Percentiles rank a stretch among this genome's conserved stretches.
Evolutionary conservation across 2,888 invertebrate genomes (phyloP).

Genomic region (Epirrita christyi): DNA sequence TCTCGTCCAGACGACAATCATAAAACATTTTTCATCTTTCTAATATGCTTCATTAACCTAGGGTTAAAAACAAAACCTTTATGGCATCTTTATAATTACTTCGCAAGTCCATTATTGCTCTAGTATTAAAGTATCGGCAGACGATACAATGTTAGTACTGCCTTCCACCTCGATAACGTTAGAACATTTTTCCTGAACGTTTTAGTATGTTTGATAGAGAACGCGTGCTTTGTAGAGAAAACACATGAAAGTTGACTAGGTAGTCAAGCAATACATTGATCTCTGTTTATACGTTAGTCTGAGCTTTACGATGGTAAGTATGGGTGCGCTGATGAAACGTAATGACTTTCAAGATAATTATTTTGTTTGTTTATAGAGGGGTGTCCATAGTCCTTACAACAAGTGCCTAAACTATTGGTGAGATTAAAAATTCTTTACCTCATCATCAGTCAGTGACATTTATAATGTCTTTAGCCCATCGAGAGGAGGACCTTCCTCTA

Average conservation of each 20-base stretch:
- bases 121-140: conserved; percentile 29
- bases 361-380: conserved; percentile 14
- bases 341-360: conserved; percentile 16
- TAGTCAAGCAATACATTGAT: too few relatives aligned
- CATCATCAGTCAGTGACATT: neutral
- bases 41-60: conserved; percentile 31
- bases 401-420: too few relatives aligned
- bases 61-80: conserved; percentile 25
- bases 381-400: neutral
- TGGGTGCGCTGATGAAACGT: conserved; percentile 25
- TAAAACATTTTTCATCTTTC: conserved; percentile 14
- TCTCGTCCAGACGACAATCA: conserved; percentile 11
- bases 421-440: too few relatives aligned
- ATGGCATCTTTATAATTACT: conserved; percentile 35
- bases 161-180: neutral
- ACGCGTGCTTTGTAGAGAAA: too few relatives aligned
- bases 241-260: too few relatives aligned
- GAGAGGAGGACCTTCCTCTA: too few relatives aligned
- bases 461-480: too few relatives aligned
- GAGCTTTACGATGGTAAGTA: conserved; percentile 22
- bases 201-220: too few relatives aligned
- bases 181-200: neutral
- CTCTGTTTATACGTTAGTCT: neutral
- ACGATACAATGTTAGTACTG: conserved; percentile 29
- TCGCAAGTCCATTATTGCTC: conserved; percentile 32